These are phyloP conservation scores for Agrochola macilenta DNA, from an alignment of 2,888 invertebrate species.

Conservation along the genomic window DNA sequence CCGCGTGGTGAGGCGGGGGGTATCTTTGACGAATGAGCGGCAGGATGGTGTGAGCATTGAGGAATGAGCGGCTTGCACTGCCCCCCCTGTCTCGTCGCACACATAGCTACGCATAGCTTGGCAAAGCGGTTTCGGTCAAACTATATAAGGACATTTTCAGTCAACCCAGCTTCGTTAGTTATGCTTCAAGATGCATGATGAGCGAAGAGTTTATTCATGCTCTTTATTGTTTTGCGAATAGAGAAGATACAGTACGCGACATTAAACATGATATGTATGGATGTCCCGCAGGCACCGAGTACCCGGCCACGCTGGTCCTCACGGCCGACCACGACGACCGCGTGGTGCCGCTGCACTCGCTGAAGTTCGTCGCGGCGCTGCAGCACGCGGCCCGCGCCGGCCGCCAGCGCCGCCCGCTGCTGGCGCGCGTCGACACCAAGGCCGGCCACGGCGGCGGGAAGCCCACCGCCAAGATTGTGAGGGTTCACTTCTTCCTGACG, in stretches of 20 bases:
- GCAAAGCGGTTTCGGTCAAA: no score
- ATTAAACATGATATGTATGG: background rate
- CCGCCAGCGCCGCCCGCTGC: slow-evolving; percentile 95
- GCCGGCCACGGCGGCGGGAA: slow-evolving; percentile 99
- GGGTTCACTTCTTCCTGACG: background rate
- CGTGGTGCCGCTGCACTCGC: slow-evolving; percentile 98
- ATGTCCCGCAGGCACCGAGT: slow-evolving; percentile 88
- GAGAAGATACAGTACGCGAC: background rate
- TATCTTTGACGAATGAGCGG: no score
- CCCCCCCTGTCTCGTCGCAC: no score
- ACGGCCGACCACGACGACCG: slow-evolving; percentile 99
- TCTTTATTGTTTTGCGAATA: background rate
- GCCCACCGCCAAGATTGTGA: slow-evolving; percentile 97
- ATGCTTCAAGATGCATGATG: no score
- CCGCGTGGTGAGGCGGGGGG: no score
- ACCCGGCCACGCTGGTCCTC: slow-evolving; percentile 97
- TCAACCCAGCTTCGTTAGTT: background rate
- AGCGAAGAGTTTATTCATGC: background rate
- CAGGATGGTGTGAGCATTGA: no score
- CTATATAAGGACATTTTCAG: background rate
- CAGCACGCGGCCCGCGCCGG: slow-evolving; percentile 92
- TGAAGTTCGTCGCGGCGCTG: slow-evolving; percentile 98
- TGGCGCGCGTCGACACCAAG: slow-evolving; percentile 97
- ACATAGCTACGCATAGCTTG: no score
- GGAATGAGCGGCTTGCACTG: no score